A percentile compares a stretch with the other conserved stretches of the same genome.
These are phyloP conservation scores for Apostichopus leukothele DNA, from an alignment of 53 echinoderm and acorn worm genomes.

Conservation along the genomic window DNA sequence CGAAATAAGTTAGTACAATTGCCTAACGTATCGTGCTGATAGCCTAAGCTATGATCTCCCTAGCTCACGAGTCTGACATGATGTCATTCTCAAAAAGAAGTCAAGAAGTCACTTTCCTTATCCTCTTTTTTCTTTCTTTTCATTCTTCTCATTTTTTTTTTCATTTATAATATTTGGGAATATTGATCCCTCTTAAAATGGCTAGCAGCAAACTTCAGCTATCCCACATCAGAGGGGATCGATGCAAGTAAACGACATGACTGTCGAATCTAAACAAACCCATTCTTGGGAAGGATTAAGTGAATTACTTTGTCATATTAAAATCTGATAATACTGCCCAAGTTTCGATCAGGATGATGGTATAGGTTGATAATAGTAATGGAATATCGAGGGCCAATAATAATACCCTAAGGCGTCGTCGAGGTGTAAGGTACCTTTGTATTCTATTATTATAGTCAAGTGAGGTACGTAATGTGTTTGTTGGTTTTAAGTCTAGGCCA, in stretches of 20 bases:
- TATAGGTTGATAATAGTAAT: conserved; percentile 17
- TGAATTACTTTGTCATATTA: conserved; percentile 44
- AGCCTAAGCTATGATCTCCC: neutral
- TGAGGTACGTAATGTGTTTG: conserved; percentile 38
- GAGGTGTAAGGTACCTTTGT: conserved; percentile 28
- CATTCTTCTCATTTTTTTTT: neutral
- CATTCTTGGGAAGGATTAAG: conserved; percentile 22
- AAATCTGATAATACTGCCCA: conserved; percentile 20
- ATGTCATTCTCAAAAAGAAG: too few relatives aligned
- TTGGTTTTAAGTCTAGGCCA: conserved; percentile 36
- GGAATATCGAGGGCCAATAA: conserved; percentile 35
- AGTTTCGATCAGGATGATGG: conserved; percentile 28
- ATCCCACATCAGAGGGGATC: neutral
- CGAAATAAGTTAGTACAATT: too few relatives aligned
- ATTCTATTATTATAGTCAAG: neutral
- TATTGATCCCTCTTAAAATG: neutral
- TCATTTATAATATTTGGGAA: neutral
- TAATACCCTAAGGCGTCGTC: conserved; percentile 20
- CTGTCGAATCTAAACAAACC: conserved; percentile 18
- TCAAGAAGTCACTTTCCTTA: too few relatives aligned
- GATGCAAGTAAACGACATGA: conserved; percentile 6
- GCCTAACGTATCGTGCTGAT: too few relatives aligned
- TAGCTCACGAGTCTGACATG: neutral
- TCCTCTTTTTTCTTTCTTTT: neutral
- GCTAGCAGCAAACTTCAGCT: neutral